phyloP scores from a whole-genome alignment of 2,797 vertebrate species.

The Characodon lateralis region DNA sequence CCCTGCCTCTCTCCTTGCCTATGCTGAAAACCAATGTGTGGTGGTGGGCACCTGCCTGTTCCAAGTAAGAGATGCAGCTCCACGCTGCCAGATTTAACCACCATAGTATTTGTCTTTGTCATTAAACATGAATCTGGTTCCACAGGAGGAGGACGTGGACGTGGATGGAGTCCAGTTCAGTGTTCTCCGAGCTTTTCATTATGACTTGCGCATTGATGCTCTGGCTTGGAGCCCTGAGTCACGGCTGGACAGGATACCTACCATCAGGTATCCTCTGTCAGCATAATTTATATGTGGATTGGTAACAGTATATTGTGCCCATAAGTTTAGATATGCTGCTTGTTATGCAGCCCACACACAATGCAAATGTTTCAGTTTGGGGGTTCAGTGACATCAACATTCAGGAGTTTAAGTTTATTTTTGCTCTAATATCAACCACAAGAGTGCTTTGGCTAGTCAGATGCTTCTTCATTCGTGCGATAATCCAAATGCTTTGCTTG shows the following conservation, averaged over 20 bases:
- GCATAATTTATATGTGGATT: slow-evolving; percentile 4
- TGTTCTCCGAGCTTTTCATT: slow-evolving; percentile 86
- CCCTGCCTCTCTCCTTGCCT: slow-evolving; percentile 88
- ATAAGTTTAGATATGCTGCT: background rate
- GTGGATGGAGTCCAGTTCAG: slow-evolving; percentile 90
- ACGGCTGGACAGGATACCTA: slow-evolving; percentile 86
- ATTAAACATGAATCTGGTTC: slow-evolving; percentile 11
- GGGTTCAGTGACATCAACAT: slow-evolving; percentile 7
- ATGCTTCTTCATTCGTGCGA: background rate
- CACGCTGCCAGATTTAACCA: background rate
- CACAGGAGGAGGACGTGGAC: slow-evolving; percentile 92
- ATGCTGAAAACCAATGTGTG: slow-evolving; percentile 91
- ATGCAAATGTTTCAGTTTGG: background rate
- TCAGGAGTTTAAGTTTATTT: slow-evolving; percentile 9
- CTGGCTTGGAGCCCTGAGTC: slow-evolving; percentile 97
- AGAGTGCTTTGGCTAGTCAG: background rate
- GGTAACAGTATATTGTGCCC: slow-evolving; percentile 1
- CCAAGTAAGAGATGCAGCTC: slow-evolving; percentile 80
- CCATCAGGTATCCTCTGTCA: slow-evolving; percentile 83
- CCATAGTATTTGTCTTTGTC: background rate
- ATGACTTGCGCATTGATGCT: slow-evolving; percentile 87
- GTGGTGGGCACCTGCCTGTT: slow-evolving; percentile 90
- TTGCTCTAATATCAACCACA: slow-evolving; percentile 3
- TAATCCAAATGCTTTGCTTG: slow-evolving; percentile 3
- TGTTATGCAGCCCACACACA: slow-evolving; percentile 18